Evolutionary conservation across 30 jellyfish, hydroid and myxozoan genomes (phyloP), one percentile per base, ranked within the genome.

Genomic region (Calvadosia cruxmelitensis): DNA sequence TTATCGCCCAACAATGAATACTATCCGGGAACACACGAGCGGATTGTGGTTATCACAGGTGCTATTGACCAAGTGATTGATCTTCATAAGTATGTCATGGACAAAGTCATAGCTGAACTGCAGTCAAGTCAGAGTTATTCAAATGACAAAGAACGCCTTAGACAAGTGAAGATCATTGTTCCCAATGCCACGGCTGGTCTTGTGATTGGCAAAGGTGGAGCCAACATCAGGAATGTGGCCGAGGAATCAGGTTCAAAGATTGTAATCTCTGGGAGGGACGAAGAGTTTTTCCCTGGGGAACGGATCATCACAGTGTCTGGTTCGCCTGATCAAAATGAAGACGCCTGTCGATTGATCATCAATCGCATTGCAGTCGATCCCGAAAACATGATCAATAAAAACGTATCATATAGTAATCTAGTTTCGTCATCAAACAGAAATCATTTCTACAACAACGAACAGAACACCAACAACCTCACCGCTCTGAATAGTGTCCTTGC

Each of bases 301-400:
- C 57, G 57, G 10, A 42, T 42, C 57, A 42, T 42, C 57, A 42
- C 57, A 42, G 57, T 42, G 20, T 42, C 57, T 42, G 57, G 57
- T 42, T 5, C 57, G 20, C 57, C 57, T 5, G 57, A 42, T 42
- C 57, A 42, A 42, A 42, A 42, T 42, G 57, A 42, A 42, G 57
- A 42, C 20, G 57, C 57, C 10, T 42, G 57, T 20, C 57, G 57
- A 5, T 42, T 42, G 57, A 42, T 42, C 10, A 42, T 42, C 20
- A 42, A 42, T 42, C 57, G 57, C 15, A 42, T 42, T 42, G 57
- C 57, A 5, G 57, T 42, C 57, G 57, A 42, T 42, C 57, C 57
- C 10, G 57, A 42, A 42, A 42, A 42, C 20, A 42, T 42, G 57
- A 42, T 42, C 57, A 42, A 42, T 20, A 42, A 42, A 42, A 42